phyloP scores from a whole-genome alignment of 1,140 invertebrate species.

The Temnothorax curvispinosus region DNA sequence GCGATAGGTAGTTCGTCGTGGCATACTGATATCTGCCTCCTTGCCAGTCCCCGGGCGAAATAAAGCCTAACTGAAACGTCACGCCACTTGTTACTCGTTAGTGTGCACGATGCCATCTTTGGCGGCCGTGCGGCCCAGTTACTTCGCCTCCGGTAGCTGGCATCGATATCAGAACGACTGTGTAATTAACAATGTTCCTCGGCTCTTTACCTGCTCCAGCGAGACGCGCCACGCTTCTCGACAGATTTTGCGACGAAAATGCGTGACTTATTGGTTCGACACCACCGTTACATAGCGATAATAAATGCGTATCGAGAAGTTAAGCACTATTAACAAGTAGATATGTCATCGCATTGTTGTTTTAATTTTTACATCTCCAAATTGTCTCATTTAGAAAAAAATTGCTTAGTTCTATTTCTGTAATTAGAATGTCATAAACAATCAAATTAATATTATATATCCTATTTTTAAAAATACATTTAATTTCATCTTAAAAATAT shows the following conservation, averaged over 20 bases:
- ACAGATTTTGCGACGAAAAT: conserved; percentile 53
- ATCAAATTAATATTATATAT: neutral
- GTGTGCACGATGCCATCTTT: conserved; percentile 84
- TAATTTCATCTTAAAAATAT: neutral
- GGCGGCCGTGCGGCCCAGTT: conserved; percentile 75
- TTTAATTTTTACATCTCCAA: neutral
- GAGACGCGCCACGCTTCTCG: conserved; percentile 47
- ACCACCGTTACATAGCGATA: neutral
- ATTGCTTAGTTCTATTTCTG: neutral
- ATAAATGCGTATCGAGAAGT: neutral
- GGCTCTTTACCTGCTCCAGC: conserved; percentile 55
- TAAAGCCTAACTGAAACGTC: conserved; percentile 84
- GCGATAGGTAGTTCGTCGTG: conserved; percentile 81
- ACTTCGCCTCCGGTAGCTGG: conserved; percentile 73
- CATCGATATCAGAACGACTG: conserved; percentile 77
- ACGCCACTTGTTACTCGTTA: conserved; percentile 85
- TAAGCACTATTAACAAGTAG: neutral
- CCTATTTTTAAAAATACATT: neutral
- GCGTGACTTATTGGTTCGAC: conserved; percentile 37
- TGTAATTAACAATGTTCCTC: conserved; percentile 81
- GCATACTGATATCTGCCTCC: conserved; percentile 81
- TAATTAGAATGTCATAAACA: neutral
- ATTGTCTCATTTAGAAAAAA: neutral
- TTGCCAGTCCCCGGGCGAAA: conserved; percentile 66
- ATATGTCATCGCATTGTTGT: neutral